Percentiles rank a stretch among this genome's conserved stretches.
phyloP scores from a whole-genome alignment of 2,113 vertebrate genomes.

The Australoheros scitulus region DNA sequence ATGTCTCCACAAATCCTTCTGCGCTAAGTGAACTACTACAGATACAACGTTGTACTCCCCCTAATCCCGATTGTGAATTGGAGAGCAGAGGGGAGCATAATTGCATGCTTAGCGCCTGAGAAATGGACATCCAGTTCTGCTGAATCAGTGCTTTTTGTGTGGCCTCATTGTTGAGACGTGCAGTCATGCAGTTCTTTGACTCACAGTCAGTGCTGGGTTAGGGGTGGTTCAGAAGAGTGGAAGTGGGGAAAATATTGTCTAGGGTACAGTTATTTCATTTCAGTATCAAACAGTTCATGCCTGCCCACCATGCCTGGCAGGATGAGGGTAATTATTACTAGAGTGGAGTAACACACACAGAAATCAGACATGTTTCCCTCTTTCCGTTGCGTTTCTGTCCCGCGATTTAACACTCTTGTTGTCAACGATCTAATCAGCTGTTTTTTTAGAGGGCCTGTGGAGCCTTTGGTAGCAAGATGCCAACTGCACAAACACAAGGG shows the following conservation, averaged over 20 bases:
- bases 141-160: conserved; percentile 76
- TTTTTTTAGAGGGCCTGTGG: conserved; percentile 57
- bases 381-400: conserved; percentile 32
- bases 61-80: conserved; percentile 56
- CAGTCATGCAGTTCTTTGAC: conserved; percentile 79
- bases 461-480: conserved; percentile 69
- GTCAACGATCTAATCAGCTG: conserved; percentile 61
- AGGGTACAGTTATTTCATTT: conserved; percentile 65
- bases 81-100: conserved; percentile 68
- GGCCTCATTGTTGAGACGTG: conserved; percentile 77
- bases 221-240: conserved; percentile 58
- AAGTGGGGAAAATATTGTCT: conserved; percentile 56
- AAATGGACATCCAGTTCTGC: conserved; percentile 77
- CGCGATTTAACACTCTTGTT: conserved; percentile 27
- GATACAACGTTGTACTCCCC: conserved; percentile 64
- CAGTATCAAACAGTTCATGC: conserved; percentile 61
- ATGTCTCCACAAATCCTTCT: conserved; percentile 38
- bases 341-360: conserved; percentile 36
- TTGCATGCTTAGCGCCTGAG: conserved; percentile 79
- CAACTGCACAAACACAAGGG: conserved; percentile 43
- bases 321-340: conserved; percentile 17
- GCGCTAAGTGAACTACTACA: conserved; percentile 44
- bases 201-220: conserved; percentile 63
- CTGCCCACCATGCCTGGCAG: conserved; percentile 51
- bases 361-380: conserved; percentile 33